These are phyloP conservation scores for Ephialtes manifestator DNA, from an alignment of 2,888 invertebrate genomes.

Conservation along the genomic window DNA sequence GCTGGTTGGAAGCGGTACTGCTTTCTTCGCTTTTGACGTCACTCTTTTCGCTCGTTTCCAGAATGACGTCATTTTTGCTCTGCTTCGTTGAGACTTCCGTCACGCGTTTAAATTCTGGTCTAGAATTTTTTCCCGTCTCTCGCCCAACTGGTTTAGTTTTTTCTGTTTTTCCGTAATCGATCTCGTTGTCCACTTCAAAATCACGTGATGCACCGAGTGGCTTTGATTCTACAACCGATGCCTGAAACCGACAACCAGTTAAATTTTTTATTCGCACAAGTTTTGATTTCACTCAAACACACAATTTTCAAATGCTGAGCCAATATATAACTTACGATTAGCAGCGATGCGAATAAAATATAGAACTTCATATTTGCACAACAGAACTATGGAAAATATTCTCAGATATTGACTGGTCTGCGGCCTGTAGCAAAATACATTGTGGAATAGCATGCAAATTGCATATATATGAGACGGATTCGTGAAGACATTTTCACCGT, in stretches of 20 bases:
- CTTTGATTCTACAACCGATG: conserved; percentile 62
- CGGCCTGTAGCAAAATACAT: conserved; percentile 31
- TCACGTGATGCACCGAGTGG: conserved; percentile 68
- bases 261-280: background rate
- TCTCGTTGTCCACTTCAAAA: conserved; percentile 68
- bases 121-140: conserved; percentile 5
- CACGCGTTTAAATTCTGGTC: background rate
- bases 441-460: background rate
- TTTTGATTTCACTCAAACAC: background rate
- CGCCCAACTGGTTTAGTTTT: conserved; percentile 9
- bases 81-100: conserved; percentile 18
- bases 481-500: conserved; percentile 21
- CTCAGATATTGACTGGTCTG: background rate
- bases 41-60: background rate
- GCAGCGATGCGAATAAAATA: conserved; percentile 17
- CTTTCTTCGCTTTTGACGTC: conserved; percentile 30
- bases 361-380: conserved; percentile 50
- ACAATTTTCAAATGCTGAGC: background rate
- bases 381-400: background rate
- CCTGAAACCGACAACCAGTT: conserved; percentile 35
- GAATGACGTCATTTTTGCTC: background rate
- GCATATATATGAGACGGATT: conserved; percentile 20
- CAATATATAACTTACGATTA: conserved; percentile 48
- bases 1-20: conserved; percentile 11
- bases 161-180: conserved; percentile 62